These are phyloP conservation scores for Nansenia antarctica DNA, from an alignment of 2,113 vertebrate species.

Conservation along the genomic window DNA sequence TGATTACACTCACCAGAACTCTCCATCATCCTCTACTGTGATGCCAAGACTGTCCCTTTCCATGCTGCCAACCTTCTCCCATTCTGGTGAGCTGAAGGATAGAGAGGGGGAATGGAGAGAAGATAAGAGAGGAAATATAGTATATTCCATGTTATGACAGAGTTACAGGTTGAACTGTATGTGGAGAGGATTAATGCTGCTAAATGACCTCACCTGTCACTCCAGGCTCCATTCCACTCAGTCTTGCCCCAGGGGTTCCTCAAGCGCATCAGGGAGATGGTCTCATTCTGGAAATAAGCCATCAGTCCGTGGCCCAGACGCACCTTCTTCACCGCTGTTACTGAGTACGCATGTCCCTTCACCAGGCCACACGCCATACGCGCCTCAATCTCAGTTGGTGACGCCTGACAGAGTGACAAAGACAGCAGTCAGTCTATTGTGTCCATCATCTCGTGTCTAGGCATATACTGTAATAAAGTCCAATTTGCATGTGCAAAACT, in stretches of 20 bases:
- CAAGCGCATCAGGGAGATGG: conserved; percentile 87
- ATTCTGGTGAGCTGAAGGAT: conserved; percentile 85
- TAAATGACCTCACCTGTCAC: conserved; percentile 81
- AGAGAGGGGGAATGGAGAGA: background rate
- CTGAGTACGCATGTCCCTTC: conserved; percentile 88
- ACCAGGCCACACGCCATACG: conserved; percentile 81
- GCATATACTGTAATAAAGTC: too few species aligned
- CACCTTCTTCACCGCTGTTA: conserved; percentile 84
- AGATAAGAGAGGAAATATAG: background rate
- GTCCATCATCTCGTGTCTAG: background rate
- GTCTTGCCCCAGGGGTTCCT: conserved; percentile 92
- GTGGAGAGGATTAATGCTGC: background rate
- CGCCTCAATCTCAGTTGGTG: conserved; percentile 66
- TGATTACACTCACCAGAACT: conserved; percentile 87
- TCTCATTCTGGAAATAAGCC: conserved; percentile 81
- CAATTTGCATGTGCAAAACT: too few species aligned
- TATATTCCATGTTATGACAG: too few species aligned
- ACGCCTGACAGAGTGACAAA: conserved; percentile 53
- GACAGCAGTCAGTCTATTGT: background rate
- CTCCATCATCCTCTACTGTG: conserved; percentile 87
- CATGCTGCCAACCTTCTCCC: conserved; percentile 83
- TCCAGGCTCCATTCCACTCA: conserved; percentile 93
- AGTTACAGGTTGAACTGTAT: background rate
- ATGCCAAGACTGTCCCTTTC: conserved; percentile 84
- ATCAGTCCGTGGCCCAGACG: conserved; percentile 79